Percentiles rank a stretch among this genome's conserved stretches.
phyloP scores from a whole-genome alignment of 30 jellyfish, hydroid and myxozoan species.

The Clytia hemisphaerica region DNA sequence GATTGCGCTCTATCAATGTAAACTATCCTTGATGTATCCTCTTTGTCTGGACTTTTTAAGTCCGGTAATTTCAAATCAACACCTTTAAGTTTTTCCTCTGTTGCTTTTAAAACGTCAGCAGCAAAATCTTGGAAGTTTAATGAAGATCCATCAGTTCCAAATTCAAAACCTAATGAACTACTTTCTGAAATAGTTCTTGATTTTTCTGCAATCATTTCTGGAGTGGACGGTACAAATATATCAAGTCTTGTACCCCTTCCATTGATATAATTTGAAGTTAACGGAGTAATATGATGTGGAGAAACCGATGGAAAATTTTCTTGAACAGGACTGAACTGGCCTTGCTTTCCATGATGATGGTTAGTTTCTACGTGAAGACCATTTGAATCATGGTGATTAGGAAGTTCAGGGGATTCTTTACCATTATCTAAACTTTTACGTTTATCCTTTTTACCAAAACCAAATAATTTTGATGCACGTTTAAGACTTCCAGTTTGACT shows the following conservation, averaged over 20 bases:
- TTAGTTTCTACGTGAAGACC: slow-evolving; percentile 21
- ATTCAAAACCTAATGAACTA: slow-evolving; percentile 10
- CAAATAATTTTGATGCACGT: slow-evolving; percentile 11
- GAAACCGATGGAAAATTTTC: no score
- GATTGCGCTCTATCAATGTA: slow-evolving; percentile 40
- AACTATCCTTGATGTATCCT: slow-evolving; percentile 48
- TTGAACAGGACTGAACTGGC: no score
- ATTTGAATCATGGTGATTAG: slow-evolving; percentile 20
- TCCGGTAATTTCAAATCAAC: slow-evolving; percentile 60
- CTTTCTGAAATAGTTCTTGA: neutral
- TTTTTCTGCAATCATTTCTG: neutral
- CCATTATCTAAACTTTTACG: neutral
- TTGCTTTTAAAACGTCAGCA: slow-evolving; percentile 15
- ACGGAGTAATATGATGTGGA: neutral
- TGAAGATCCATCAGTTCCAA: slow-evolving; percentile 15
- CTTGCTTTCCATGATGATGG: no score
- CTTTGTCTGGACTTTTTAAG: slow-evolving; percentile 13
- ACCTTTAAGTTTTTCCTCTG: slow-evolving; percentile 38
- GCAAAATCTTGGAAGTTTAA: slow-evolving; percentile 3
- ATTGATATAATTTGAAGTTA: neutral
- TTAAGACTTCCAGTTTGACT: slow-evolving; percentile 8
- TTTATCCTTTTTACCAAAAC: slow-evolving; percentile 15
- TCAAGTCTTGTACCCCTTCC: neutral
- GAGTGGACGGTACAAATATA: neutral
- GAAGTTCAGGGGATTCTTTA: slow-evolving; percentile 7